A percentile compares a stretch with the other conserved stretches of the same genome.
These are phyloP conservation scores for Salvelinus fontinalis DNA, from an alignment of 2,113 vertebrate genomes.

Conservation along the genomic window DNA sequence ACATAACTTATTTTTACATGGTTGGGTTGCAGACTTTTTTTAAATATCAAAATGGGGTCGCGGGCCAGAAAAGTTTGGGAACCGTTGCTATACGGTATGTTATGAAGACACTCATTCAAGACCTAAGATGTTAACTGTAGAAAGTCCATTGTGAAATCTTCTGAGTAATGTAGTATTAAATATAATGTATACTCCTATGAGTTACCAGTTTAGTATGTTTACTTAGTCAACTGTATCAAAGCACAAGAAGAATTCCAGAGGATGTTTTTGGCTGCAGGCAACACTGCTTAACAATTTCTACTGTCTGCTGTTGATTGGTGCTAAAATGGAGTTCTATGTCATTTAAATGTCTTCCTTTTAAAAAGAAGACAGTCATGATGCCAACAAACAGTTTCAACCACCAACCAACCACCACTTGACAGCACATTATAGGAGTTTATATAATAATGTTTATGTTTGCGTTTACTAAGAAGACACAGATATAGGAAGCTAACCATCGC, in stretches of 20 bases:
- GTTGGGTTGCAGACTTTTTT: too few relatives aligned
- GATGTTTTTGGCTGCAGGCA: constrained; percentile 60
- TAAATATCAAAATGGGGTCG: too few relatives aligned
- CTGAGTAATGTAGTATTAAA: neutral
- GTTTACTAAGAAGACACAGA: constrained; percentile 69
- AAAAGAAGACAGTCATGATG: constrained; percentile 46
- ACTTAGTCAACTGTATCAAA: constrained; percentile 44
- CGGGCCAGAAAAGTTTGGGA: too few relatives aligned
- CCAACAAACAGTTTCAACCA: constrained; percentile 56
- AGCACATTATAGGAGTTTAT: constrained; percentile 73
- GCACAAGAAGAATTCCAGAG: constrained; percentile 51
- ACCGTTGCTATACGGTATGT: neutral
- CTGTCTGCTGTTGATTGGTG: constrained; percentile 57
- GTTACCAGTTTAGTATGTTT: constrained; percentile 17
- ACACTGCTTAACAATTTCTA: constrained; percentile 24
- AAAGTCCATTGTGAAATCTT: neutral
- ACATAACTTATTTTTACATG: too few relatives aligned
- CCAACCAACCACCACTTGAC: constrained; percentile 68
- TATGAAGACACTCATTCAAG: neutral
- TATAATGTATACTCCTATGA: neutral
- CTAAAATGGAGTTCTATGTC: constrained; percentile 46
- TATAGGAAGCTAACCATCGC: constrained; percentile 70
- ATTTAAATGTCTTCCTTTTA: constrained; percentile 60
- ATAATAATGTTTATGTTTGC: constrained; percentile 68
- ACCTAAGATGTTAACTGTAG: too few relatives aligned